Evolutionary conservation across 2,113 vertebrate genomes (phyloP).

Genomic region (Tretioscincus oriximinensis): DNA sequence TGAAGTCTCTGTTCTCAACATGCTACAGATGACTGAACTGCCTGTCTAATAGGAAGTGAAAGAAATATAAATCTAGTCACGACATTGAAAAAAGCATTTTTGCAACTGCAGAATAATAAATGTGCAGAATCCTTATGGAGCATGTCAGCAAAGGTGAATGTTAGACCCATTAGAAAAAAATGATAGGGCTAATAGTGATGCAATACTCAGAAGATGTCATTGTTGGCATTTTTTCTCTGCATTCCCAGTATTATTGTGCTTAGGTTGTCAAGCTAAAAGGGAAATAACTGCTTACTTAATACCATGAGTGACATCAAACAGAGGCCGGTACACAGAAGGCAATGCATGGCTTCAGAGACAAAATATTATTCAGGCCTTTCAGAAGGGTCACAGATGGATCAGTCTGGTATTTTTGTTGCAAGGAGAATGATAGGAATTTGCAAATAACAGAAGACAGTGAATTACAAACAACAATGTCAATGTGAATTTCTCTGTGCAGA

Average conservation of each 20-base stretch:
- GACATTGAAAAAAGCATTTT: constrained; percentile 2
- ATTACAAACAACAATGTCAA: neutral
- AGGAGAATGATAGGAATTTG: neutral
- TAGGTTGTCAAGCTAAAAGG: constrained; percentile 29
- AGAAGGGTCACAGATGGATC: neutral
- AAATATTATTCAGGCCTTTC: neutral
- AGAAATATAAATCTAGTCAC: constrained; percentile 43
- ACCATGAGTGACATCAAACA: neutral
- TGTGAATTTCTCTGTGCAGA: neutral
- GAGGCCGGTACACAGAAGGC: neutral
- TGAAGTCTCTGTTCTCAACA: constrained; percentile 27
- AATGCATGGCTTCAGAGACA: neutral
- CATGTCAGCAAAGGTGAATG: constrained; percentile 22
- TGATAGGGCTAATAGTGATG: constrained; percentile 35
- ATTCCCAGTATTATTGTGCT: constrained; percentile 36
- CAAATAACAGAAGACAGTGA: neutral
- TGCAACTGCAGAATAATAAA: constrained; percentile 50
- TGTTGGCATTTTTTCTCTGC: constrained; percentile 17
- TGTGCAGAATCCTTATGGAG: constrained; percentile 28
- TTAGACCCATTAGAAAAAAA: constrained; percentile 41
- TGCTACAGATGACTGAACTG: neutral
- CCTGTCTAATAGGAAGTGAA: constrained; percentile 27
- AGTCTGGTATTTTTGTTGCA: constrained; percentile 21
- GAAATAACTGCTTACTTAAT: constrained; percentile 1
- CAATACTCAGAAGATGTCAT: constrained; percentile 41